Conservation (phyloP, 2,797 vertebrate genomes). For the Anguilla megastoma region DNA sequence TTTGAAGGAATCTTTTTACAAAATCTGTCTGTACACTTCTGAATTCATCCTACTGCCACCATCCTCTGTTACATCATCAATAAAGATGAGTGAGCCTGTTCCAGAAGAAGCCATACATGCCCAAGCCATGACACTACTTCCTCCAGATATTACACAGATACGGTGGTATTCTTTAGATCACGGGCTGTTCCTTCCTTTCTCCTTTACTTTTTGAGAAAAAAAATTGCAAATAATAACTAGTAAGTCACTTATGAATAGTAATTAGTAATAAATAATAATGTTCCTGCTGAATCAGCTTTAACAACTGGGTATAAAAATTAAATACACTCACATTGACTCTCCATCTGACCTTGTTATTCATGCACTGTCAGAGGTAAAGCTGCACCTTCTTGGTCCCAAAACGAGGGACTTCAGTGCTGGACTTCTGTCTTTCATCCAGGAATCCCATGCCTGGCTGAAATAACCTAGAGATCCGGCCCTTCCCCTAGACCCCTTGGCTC, state of each 20-base stretch:
- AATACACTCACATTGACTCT: not conserved
- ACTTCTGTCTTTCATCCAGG: conserved; percentile 43
- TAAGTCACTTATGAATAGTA: conserved; percentile 1
- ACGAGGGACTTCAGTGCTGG: conserved; percentile 53
- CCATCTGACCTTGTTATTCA: conserved; percentile 24
- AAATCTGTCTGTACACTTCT: too few relatives aligned
- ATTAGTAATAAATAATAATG: not conserved
- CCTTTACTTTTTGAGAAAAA: not conserved
- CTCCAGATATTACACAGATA: too few relatives aligned
- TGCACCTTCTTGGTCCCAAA: conserved; percentile 29
- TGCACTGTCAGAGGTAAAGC: not conserved
- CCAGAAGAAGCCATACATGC: too few relatives aligned
- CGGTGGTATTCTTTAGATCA: too few relatives aligned
- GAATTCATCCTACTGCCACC: too few relatives aligned
- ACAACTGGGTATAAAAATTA: not conserved
- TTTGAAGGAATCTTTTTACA: too few relatives aligned
- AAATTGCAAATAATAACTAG: not conserved
- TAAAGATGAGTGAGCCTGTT: too few relatives aligned
- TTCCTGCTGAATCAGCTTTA: not conserved
- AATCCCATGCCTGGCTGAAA: conserved; percentile 40
- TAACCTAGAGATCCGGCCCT: conserved; percentile 38
- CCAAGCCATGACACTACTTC: too few relatives aligned
- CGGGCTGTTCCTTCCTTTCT: too few relatives aligned
- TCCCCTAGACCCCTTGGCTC: conserved; percentile 59
- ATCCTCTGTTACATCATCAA: too few relatives aligned